Evolutionary conservation across 2,113 vertebrate species (phyloP).

Genomic region (Nerophis lumbriciformis): DNA sequence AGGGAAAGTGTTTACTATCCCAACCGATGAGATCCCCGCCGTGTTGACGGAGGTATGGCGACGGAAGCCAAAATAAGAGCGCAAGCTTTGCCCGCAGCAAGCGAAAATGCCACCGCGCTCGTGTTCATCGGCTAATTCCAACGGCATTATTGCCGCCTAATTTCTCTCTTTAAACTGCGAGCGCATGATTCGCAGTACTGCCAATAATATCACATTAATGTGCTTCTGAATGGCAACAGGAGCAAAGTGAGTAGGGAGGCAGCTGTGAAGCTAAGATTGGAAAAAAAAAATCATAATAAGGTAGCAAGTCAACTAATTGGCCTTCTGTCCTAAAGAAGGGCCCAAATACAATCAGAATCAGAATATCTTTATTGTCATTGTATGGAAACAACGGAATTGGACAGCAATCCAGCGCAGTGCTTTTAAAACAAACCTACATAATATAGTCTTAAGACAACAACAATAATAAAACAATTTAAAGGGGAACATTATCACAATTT

Average conservation of each 20-base stretch:
- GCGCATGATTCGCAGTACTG: background rate
- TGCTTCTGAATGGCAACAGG: background rate
- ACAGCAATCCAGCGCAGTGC: too few species aligned
- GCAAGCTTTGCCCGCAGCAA: background rate
- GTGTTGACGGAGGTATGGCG: background rate
- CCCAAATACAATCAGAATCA: too few species aligned
- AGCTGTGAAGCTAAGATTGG: background rate
- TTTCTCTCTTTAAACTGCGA: background rate
- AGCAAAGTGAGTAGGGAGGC: background rate
- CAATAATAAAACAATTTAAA: too few species aligned
- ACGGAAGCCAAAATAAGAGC: slow-evolving; percentile 1
- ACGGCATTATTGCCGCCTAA: background rate
- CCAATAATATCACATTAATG: background rate
- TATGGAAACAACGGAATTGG: too few species aligned
- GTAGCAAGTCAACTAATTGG: too few species aligned
- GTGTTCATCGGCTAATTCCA: background rate
- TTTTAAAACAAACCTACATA: too few species aligned
- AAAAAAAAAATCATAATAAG: too few species aligned
- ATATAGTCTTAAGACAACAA: too few species aligned
- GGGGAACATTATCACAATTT: too few species aligned
- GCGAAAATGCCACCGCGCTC: background rate
- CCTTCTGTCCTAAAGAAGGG: too few species aligned
- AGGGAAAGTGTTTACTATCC: slow-evolving; percentile 2
- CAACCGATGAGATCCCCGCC: slow-evolving; percentile 2
- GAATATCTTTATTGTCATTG: too few species aligned